phyloP scores from a whole-genome alignment of 2,113 vertebrate genomes.

The Chloroceryle aenea region DNA sequence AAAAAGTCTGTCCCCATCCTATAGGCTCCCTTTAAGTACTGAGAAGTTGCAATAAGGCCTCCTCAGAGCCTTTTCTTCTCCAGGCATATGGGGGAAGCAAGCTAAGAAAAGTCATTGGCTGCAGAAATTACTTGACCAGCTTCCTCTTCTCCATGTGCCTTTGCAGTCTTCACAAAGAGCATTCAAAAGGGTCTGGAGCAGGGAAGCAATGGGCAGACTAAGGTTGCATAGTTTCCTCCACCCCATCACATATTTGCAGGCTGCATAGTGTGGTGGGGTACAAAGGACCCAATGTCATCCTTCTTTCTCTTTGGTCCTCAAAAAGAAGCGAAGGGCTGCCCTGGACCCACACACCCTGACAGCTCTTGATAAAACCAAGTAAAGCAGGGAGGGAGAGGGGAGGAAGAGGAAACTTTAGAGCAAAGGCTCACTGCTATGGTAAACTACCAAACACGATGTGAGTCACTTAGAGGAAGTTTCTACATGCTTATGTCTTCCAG shows the following conservation, averaged over 20 bases:
- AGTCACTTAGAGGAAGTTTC: constrained; percentile 55
- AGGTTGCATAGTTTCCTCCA: not conserved
- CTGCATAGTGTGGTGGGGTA: not conserved
- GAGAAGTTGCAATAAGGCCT: not conserved
- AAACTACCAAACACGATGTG: constrained; percentile 46
- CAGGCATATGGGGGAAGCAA: not conserved
- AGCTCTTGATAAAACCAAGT: not conserved
- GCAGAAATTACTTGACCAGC: not conserved
- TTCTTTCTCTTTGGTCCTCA: not conserved
- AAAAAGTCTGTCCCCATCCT: not conserved
- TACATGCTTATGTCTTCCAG: constrained; percentile 33
- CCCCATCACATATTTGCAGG: fast-evolving
- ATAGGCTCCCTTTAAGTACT: not conserved
- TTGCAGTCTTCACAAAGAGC: not conserved
- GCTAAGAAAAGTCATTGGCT: not conserved
- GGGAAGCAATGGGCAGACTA: not conserved
- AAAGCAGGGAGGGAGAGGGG: not conserved
- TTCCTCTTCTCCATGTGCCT: not conserved
- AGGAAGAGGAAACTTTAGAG: not conserved
- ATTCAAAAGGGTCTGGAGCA: not conserved
- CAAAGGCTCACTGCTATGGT: not conserved
- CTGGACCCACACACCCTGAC: not conserved
- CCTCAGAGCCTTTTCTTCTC: not conserved
- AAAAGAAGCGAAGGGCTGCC: not conserved
- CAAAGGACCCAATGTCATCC: not conserved